Percentiles rank a stretch among this genome's conserved stretches.
These are phyloP conservation scores for Myodes glareolus DNA, from an alignment of 2,113 vertebrate genomes.

Conservation along the genomic window DNA sequence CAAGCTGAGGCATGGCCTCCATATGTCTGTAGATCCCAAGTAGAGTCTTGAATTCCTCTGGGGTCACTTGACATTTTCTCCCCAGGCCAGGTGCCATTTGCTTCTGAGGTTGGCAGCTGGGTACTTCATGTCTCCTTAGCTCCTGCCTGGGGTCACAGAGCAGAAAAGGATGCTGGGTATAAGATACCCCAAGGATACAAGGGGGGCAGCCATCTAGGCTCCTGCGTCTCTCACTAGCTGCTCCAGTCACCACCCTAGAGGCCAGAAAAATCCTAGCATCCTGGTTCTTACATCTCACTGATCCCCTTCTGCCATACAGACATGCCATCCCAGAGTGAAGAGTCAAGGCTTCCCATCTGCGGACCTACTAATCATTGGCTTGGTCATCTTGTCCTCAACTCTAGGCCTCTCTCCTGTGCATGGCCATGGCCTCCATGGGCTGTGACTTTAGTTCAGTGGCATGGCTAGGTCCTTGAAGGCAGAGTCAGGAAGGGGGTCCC, in stretches of 20 bases:
- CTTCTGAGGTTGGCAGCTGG: too few relatives aligned
- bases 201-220: background rate
- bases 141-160: fast-evolving
- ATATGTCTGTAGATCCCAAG: background rate
- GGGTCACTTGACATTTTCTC: background rate
- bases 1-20: background rate
- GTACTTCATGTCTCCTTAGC: background rate
- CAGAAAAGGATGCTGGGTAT: background rate
- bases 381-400: background rate
- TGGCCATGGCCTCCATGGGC: fast-evolving
- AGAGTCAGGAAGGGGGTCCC: background rate
- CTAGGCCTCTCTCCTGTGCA: background rate
- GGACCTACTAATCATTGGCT: background rate
- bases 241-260: background rate
- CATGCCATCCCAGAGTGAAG: background rate
- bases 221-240: background rate
- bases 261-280: background rate
- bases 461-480: background rate
- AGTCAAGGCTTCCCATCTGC: background rate
- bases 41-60: fast-evolving
- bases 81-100: fast-evolving
- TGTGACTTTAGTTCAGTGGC: background rate
- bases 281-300: too few relatives aligned
- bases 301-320: background rate
- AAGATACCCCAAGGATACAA: background rate